Base-by-base conservation (phyloP, 2,797 vertebrate species). In the Sternarchorhynchus goeldii region DNA sequence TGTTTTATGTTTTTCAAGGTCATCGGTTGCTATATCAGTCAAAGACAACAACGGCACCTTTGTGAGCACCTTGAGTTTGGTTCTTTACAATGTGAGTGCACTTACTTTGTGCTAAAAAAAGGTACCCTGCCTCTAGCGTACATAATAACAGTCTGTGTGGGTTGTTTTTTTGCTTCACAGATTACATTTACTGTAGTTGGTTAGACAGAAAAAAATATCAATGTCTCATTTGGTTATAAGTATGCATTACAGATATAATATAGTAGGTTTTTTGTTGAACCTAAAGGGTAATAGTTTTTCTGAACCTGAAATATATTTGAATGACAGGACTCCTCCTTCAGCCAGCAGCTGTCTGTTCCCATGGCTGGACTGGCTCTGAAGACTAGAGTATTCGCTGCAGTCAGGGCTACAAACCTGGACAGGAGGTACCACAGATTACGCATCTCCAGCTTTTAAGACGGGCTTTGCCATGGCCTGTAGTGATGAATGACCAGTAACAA, bases 41-140 rank as follows among this genome's bases (percentile, higher is more conserved):
- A 95, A 95, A 90, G 97, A 99, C 89, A 95, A 94, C 88, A 99
- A 99, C 5, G 97, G 97, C 71, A 98, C 96, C 71, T 99, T 99
- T 92, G 94, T 98, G 90, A 99, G 97, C 92, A 99, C 98, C 66
- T 89, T 99, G 90, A 98, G 92, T 91, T 91, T 99, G 90, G 93
- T 98, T 79, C 94, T 99, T 83, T 98, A 97, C 90, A 99, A 99
- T 2, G 98, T 99, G 90, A 99, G 98, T 95, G 86, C 36, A 12
- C 25, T 34, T 0, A 1, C 21, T 62, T 59, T 2, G 59, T 29
- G 14, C 60, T 62, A 25, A 31, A 62, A 62, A 36, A 1, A 36
- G 10, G 25, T 25, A 1, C 25, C 25, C 25, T 50, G 45, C 14
- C 10, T 50, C 45, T 50, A 50, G 45, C 45, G 14, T 50, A 10